phyloP scores from a whole-genome alignment of 2,888 invertebrate genomes.

The Himalopsyche tibetana region DNA sequence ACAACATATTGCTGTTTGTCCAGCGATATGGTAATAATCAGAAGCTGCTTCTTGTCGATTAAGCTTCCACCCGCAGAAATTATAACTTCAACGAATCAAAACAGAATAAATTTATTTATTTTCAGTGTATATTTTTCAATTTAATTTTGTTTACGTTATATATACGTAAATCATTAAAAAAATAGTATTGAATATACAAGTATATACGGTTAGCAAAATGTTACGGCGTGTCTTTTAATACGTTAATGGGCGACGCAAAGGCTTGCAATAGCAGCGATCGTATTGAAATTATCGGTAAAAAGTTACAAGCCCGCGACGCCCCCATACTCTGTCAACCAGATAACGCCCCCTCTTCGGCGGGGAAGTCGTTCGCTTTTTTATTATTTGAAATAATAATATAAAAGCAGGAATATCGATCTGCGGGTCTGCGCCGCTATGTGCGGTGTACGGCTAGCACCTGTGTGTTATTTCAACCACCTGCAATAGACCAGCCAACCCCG shows the following conservation, averaged over 20 bases:
- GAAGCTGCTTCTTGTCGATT: too few relatives aligned
- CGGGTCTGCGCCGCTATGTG: constrained; percentile 57
- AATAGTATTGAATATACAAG: too few relatives aligned
- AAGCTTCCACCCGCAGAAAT: too few relatives aligned
- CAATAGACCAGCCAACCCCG: constrained; percentile 44
- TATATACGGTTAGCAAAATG: too few relatives aligned
- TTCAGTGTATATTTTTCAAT: too few relatives aligned
- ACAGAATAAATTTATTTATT: too few relatives aligned
- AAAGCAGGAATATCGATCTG: constrained; percentile 64
- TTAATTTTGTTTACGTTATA: too few relatives aligned
- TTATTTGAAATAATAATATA: constrained; percentile 55
- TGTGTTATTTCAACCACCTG: constrained; percentile 45
- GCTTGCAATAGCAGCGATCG: not conserved
- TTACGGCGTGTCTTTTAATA: not conserved
- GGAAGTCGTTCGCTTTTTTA: constrained; percentile 48
- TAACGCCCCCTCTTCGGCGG: constrained; percentile 55
- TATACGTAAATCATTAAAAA: too few relatives aligned
- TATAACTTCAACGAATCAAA: too few relatives aligned
- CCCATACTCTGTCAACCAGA: constrained; percentile 48
- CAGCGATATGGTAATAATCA: too few relatives aligned
- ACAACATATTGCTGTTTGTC: too few relatives aligned
- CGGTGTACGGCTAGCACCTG: constrained; percentile 56
- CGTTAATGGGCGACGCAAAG: not conserved
- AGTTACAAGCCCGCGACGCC: constrained; percentile 29
- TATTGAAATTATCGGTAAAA: constrained; percentile 41